These are phyloP conservation scores for Palloptera scutellata DNA, from an alignment of 2,888 invertebrate species.

Conservation along the genomic window DNA sequence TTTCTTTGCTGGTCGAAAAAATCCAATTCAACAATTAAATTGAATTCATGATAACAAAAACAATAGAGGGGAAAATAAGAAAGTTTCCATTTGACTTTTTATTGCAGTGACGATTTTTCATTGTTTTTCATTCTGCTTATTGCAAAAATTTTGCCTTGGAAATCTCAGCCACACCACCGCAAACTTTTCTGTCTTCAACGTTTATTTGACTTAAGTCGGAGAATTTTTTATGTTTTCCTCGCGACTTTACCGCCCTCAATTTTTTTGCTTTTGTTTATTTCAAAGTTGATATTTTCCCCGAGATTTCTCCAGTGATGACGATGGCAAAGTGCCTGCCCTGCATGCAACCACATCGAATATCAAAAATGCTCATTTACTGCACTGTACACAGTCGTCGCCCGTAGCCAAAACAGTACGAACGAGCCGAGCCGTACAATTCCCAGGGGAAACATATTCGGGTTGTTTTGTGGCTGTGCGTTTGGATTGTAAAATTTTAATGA, in stretches of 20 bases:
- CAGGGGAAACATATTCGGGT: neutral
- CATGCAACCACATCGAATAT: neutral
- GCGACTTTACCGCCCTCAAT: neutral
- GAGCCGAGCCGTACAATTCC: neutral
- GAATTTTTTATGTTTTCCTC: neutral
- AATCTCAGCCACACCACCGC: too few relatives aligned
- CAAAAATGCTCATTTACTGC: neutral
- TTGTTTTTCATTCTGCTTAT: too few relatives aligned
- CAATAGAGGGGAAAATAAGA: too few relatives aligned
- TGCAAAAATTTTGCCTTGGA: too few relatives aligned
- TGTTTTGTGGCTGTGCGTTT: neutral
- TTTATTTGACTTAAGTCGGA: too few relatives aligned
- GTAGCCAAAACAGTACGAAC: neutral
- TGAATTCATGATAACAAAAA: too few relatives aligned
- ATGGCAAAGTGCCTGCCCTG: neutral
- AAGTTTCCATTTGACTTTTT: too few relatives aligned
- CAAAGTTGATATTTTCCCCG: neutral
- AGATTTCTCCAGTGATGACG: neutral
- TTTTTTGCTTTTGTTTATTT: neutral
- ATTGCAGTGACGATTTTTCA: too few relatives aligned
- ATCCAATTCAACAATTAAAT: too few relatives aligned
- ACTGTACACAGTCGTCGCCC: too few relatives aligned
- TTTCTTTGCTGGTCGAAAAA: too few relatives aligned
- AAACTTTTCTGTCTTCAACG: too few relatives aligned
- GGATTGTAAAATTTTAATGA: slow-evolving; percentile 5